Base-by-base conservation (phyloP, 2,113 vertebrate genomes). In the Reinhardtius hippoglossoides region DNA sequence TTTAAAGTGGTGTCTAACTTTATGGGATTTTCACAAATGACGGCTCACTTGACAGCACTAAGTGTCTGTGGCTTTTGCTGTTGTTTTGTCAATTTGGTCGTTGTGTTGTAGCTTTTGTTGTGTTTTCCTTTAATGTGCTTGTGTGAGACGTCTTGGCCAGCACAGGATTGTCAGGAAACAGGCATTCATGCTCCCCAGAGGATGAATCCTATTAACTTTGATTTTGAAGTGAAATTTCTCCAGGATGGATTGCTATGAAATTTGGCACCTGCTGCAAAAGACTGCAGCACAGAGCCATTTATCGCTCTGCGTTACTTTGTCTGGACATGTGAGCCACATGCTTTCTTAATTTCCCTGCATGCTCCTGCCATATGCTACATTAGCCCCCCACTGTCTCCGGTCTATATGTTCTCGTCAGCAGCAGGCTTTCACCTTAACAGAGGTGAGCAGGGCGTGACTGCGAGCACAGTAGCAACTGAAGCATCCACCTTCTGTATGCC, bases 281-380 rank as follows among this genome's bases (percentile, higher is more conserved):
- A 31, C 65, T n/a, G 65, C 77, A 63, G 66, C 62, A 21, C 9
- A 3, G 40, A 42, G 40, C 40, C 40, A 42, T 13, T 12, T 1
- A 42, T 23, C 16, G 37, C 60, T 50, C 37, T 15, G 16, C 20
- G 13, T 71, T 72, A 18, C 26, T 57, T 50, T 31, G 15, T 65
- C 50, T 58, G 68, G 71, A 67, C 80, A 62, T 40, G 26, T 24
- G 18, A 77, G 58, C 55, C 75, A 72, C 68, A 73, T 65, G 83
- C 60, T 50, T 14, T 18, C 23, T 26, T 60, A 9, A 67, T 81
- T 71, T 57, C 40, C 40, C 10, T 42, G 40, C 40, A 3, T 42
- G 40, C 40, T 10, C 40, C 50, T 42, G 15, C 67, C 74, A 63
- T 87, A 74, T 81, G 82, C 78, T 48, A 31, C 55, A 52, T 78